Percentiles rank a stretch among this genome's conserved stretches.
These are phyloP conservation scores for Tachyglossus aculeatus DNA, from an alignment of 2,797 vertebrate species.

Conservation along the genomic window DNA sequence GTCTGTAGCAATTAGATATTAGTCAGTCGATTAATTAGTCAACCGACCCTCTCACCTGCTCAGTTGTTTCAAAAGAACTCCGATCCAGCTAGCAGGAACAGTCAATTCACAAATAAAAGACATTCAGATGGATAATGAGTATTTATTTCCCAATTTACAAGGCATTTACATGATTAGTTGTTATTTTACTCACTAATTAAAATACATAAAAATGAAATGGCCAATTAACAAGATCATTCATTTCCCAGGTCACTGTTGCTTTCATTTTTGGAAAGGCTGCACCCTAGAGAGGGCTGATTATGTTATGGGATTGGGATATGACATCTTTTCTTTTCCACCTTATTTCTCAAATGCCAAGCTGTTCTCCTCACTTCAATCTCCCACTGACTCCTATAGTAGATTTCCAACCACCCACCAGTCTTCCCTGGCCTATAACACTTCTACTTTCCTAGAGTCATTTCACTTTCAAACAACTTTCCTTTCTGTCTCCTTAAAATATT, in stretches of 20 bases:
- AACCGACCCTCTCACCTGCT: no score
- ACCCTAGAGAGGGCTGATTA: background rate
- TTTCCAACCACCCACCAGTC: no score
- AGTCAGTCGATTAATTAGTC: no score
- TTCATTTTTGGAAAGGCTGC: background rate
- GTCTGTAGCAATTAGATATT: no score
- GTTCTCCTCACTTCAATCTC: background rate
- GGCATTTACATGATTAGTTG: slow-evolving; percentile 47
- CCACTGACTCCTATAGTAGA: background rate
- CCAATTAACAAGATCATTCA: slow-evolving; percentile 45
- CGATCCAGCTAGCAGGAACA: background rate
- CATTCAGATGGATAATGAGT: slow-evolving; percentile 1
- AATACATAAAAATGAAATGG: slow-evolving; percentile 58
- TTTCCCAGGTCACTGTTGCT: background rate
- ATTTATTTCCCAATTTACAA: slow-evolving; percentile 17
- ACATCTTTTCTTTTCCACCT: background rate
- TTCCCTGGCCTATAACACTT: no score
- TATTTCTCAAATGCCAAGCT: background rate
- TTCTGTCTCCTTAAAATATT: no score
- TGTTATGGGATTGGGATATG: background rate
- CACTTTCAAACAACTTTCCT: no score
- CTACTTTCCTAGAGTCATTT: background rate
- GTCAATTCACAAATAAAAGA: background rate
- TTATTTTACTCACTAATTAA: slow-evolving; percentile 59
- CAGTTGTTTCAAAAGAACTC: no score